Evolutionary conservation across 2,797 vertebrate genomes (phyloP).

Genomic region (Cuculus canorus): DNA sequence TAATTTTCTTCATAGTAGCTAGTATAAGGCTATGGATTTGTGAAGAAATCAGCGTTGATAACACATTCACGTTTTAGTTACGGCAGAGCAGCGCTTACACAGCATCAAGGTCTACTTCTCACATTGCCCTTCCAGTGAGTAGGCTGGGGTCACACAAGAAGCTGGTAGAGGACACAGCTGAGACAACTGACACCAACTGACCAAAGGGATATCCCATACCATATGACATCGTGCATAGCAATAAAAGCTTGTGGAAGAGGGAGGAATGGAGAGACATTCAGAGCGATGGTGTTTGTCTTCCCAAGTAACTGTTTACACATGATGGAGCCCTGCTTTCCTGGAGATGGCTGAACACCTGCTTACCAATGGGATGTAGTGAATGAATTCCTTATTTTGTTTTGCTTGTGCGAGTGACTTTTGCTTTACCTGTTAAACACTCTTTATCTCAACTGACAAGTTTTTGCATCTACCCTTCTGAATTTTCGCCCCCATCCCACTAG

Average conservation of each 20-base stretch:
- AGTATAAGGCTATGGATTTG: not conserved
- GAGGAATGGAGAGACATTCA: rapidly evolving
- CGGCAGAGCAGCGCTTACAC: not conserved
- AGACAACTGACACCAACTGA: not conserved
- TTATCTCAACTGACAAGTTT: not conserved
- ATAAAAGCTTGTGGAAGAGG: not conserved
- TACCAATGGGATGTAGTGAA: not conserved
- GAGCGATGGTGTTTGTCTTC: not conserved
- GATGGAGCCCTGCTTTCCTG: not conserved
- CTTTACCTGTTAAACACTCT: not conserved
- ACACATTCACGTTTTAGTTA: not conserved
- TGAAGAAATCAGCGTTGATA: not conserved
- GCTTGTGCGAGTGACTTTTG: rapidly evolving
- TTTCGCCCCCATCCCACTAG: not conserved
- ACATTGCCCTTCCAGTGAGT: not conserved
- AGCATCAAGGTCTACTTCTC: not conserved
- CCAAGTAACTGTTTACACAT: rapidly evolving
- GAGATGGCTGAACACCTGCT: not conserved
- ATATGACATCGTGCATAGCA: not conserved
- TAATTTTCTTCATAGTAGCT: not conserved
- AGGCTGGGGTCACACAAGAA: not conserved
- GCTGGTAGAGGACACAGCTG: not conserved
- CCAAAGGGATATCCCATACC: not conserved
- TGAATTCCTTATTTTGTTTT: not conserved
- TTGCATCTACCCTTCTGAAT: not conserved